Evolutionary conservation across 1,140 invertebrate species (phyloP), one percentile per base, ranked within the genome.

Genomic region (Aradophagus sp.): DNA sequence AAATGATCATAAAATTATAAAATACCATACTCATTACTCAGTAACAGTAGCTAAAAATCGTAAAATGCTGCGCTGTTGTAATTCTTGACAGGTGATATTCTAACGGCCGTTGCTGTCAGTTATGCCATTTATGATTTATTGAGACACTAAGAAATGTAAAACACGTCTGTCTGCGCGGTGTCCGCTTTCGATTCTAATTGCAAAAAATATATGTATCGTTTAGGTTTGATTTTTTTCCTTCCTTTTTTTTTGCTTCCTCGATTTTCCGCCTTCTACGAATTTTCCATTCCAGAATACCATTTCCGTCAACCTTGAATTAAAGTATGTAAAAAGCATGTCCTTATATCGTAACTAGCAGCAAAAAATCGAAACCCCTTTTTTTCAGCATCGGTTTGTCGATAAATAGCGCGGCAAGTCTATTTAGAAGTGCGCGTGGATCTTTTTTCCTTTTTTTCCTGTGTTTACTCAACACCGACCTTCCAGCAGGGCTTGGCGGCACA

Each of bases 281-380:
- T 50, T 27, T 44, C 23, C 52, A 56, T 20, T 32, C n/a, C 10
- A 26, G n/a, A 5, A 0, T 13, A 11, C 10, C 38, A 32, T 67
- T 58, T 67, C 52, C 44, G 50, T 50, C 50, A 67, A 58, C 63
- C 52, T 67, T 58, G 53, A 14, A 0, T 27, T 8, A 26, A 38
- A 36, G 14, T 29, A 19, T 17, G 17, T 38, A 31, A 53, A 55
- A 69, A 41, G 39, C 10, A 15, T 23, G 13, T 13, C n/a, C n/a
- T n/a, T n/a, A n/a, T n/a, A n/a, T 20, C n/a, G 34, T 48, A 19
- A 38, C 10, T 19, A 19, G 34, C 5, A 36, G 47, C 42, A 66
- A 73, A 75, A 75, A 73, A 75, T 41, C 23, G 56, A 67, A 74
- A 71, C 68, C 53, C 68, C 55, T 76, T 76, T 76, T 76, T 73